phyloP scores from a whole-genome alignment of 2,888 invertebrate genomes.

The Carcina quercana region DNA sequence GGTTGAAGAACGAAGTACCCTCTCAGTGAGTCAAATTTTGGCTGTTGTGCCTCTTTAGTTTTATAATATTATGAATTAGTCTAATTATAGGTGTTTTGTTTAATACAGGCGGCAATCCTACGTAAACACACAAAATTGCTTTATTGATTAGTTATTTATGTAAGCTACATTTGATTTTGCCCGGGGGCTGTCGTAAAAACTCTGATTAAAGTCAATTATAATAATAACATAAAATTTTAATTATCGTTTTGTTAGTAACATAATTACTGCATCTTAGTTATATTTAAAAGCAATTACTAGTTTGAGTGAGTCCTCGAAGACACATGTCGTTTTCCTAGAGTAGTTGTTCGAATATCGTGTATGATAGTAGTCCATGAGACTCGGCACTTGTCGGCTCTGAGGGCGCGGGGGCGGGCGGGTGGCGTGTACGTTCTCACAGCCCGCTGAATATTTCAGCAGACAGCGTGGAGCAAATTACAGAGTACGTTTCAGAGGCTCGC shows the following conservation, averaged over 20 bases:
- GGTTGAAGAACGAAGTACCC: too few species aligned
- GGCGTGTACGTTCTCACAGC: conserved; percentile 46
- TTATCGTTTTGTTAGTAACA: neutral
- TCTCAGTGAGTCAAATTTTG: too few species aligned
- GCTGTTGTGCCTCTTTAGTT: too few species aligned
- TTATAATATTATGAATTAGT: too few species aligned
- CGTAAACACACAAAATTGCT: too few species aligned
- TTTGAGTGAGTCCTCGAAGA: conserved; percentile 23
- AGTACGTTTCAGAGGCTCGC: conserved; percentile 32
- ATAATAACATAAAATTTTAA: conserved; percentile 7
- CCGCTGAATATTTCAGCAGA: conserved; percentile 61
- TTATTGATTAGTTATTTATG: too few species aligned
- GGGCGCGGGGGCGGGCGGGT: conserved; percentile 29
- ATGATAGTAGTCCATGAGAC: conserved; percentile 16
- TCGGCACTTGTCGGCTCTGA: conserved; percentile 26
- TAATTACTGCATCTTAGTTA: neutral
- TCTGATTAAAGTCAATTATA: conserved; percentile 6
- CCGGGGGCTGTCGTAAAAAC: too few species aligned
- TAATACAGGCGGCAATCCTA: too few species aligned
- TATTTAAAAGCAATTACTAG: conserved; percentile 16
- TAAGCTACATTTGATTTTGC: too few species aligned
- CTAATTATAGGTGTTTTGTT: too few species aligned
- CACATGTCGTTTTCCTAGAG: conserved; percentile 39
- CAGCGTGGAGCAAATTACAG: conserved; percentile 55
- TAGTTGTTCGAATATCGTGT: conserved; percentile 20